These are phyloP conservation scores for Periplaneta americana DNA, from an alignment of 1,140 invertebrate genomes.

Conservation along the genomic window DNA sequence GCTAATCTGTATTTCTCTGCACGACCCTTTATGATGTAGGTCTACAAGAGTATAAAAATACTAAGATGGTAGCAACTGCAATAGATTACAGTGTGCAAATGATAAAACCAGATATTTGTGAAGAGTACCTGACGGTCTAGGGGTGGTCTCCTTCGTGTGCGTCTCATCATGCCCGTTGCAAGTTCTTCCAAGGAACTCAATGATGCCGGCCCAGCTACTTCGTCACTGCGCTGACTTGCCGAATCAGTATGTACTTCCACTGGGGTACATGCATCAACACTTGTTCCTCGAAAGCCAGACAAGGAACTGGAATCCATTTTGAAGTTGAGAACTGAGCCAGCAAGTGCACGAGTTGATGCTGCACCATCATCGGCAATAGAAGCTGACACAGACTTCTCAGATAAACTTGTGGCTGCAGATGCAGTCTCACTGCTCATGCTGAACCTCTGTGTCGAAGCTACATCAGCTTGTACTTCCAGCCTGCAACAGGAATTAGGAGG, in stretches of 20 bases:
- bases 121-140: slow-evolving; percentile 24
- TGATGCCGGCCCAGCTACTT: slow-evolving; percentile 27
- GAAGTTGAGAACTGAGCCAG: slow-evolving; percentile 70
- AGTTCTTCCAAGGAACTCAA: slow-evolving; percentile 47
- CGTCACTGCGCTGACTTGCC: slow-evolving; percentile 28
- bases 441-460: slow-evolving; percentile 61
- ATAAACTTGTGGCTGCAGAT: slow-evolving; percentile 60
- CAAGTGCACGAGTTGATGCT: slow-evolving; percentile 67
- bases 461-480: slow-evolving; percentile 71
- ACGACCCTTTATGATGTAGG: no score
- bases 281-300: background rate
- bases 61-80: no score
- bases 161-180: slow-evolving; percentile 35
- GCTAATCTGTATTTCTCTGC: no score
- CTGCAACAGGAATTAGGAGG: slow-evolving; percentile 41
- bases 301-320: slow-evolving; percentile 41
- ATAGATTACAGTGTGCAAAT: no score
- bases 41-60: no score
- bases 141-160: slow-evolving; percentile 22
- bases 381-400: slow-evolving; percentile 60
- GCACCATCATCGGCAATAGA: slow-evolving; percentile 61
- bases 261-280: slow-evolving; percentile 28
- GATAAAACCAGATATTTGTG: no score
- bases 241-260: slow-evolving; percentile 30
- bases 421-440: slow-evolving; percentile 68